These are phyloP conservation scores for Pavo muticus DNA, from an alignment of 2,113 vertebrate genomes.

Conservation along the genomic window DNA sequence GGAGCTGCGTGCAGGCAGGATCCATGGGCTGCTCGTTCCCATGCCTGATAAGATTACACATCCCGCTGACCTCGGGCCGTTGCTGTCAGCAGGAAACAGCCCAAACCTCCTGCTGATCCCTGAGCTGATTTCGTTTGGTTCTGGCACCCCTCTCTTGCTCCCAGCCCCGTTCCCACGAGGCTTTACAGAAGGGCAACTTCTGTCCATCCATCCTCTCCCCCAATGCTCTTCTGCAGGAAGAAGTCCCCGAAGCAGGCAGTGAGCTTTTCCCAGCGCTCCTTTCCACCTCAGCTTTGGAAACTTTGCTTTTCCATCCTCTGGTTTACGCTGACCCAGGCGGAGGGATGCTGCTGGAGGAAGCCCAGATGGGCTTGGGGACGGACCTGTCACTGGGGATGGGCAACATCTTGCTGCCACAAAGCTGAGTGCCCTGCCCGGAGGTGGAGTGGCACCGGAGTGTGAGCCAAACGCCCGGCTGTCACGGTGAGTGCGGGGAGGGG, in stretches of 20 bases:
- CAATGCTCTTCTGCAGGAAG: background rate
- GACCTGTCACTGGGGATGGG: background rate
- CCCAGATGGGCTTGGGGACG: constrained; percentile 9
- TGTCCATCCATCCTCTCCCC: background rate
- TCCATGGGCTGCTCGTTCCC: background rate
- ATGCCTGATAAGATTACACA: background rate
- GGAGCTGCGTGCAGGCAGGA: too few species aligned
- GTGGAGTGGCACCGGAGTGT: constrained; percentile 31
- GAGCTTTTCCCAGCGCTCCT: background rate
- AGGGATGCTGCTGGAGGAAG: background rate
- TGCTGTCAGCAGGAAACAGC: background rate
- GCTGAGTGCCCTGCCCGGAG: background rate
- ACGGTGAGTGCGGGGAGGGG: background rate
- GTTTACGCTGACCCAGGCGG: background rate
- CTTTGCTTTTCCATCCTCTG: background rate
- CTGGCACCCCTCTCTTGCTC: background rate
- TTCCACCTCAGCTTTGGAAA: background rate
- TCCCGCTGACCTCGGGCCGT: background rate
- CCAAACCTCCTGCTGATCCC: background rate
- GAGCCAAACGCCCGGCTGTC: constrained; percentile 49
- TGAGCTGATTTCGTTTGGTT: background rate
- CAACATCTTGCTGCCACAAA: constrained; percentile 4
- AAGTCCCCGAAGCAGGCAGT: background rate
- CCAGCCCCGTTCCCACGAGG: background rate
- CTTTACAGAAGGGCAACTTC: background rate